Evolutionary conservation across 1,140 invertebrate genomes (phyloP).

Genomic region (Pseudomyrmex gracilis): DNA sequence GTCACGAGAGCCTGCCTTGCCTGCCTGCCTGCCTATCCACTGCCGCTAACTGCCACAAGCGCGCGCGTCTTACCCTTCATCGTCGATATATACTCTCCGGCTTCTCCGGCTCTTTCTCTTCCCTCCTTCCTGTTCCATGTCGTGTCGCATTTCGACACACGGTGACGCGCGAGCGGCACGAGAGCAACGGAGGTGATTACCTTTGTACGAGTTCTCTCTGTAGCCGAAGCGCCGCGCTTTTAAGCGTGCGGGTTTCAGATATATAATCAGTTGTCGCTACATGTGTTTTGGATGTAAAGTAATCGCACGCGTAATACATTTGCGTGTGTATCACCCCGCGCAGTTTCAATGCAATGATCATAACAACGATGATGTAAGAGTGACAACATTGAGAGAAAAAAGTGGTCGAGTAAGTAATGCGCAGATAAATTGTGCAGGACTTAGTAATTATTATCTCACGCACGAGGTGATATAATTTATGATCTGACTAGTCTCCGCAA

Average conservation of each 20-base stretch:
- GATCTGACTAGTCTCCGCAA: neutral
- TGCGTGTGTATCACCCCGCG: neutral
- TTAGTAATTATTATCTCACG: neutral
- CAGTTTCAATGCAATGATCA: neutral
- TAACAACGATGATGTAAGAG: conserved; percentile 4
- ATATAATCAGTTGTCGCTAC: conserved; percentile 38
- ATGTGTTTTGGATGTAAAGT: conserved; percentile 31
- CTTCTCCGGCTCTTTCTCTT: conserved; percentile 1
- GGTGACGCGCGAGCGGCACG: conserved; percentile 22
- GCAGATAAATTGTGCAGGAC: neutral
- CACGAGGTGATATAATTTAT: neutral
- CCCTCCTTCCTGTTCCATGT: neutral
- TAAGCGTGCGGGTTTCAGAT: conserved; percentile 34
- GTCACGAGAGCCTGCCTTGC: conserved; percentile 69
- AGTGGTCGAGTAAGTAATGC: neutral
- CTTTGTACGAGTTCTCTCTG: conserved; percentile 29
- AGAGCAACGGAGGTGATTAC: conserved; percentile 35
- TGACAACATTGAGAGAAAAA: too few species aligned
- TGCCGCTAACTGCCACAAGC: conserved; percentile 10
- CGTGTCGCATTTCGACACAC: conserved; percentile 12
- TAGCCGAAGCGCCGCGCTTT: conserved; percentile 32
- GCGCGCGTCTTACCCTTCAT: conserved; percentile 33
- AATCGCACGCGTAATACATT: neutral
- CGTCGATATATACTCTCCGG: conserved; percentile 25
- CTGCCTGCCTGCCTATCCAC: conserved; percentile 68